Evolutionary conservation across 2,113 vertebrate species (phyloP), one percentile per base, ranked within the genome.

Genomic region (Charadrius vociferus): DNA sequence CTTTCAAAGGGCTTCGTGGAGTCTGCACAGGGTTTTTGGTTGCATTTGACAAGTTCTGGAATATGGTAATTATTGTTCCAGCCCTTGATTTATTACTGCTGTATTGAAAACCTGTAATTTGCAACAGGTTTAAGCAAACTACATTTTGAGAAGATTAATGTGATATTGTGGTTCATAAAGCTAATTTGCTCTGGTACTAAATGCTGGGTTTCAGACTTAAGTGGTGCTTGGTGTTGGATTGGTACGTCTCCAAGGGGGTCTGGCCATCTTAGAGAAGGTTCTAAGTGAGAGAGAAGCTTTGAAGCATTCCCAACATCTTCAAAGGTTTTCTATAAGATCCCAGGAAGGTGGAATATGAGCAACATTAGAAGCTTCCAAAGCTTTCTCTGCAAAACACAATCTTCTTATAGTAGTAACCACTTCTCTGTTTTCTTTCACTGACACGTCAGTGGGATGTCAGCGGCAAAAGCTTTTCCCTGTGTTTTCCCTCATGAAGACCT

Each of bases 1-100:
- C 99, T 63, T 99, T 99, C 97, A 99, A 99, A 91, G 99, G 99
- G 3, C 98, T 99, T 53, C 98, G 99, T 13, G 99, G 99, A 6
- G 99, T 99, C 79, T 99, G 99, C 95, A 99, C 99, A 0, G 99
- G 99, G 61, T 99, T 99, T 75, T 95, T 99, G 15, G 99, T 99
- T 47, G 99, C 99, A 36, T 99, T 99, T 59, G 99, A 99, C 98
- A 99, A 99, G 94, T 99, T 99, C 98, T 99, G 99, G 99, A 99
- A 99, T 98, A 99, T 99, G 99, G 99, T 99, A 98, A 98, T 91
- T 81, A 71, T 59, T 77, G 27, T 77, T 81, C 22, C 26, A 72
- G 15, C n/a, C 59, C 41, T 90, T 66, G 13, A 50, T 86, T 88
- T 94, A 9, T 41, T 62, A 30, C 20, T 66, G 63, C 32, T 68